Percentiles rank a stretch among this genome's conserved stretches.
These are phyloP conservation scores for Paradoxurus hermaphroditus DNA, from an alignment of 2,113 vertebrate genomes.

Conservation along the genomic window DNA sequence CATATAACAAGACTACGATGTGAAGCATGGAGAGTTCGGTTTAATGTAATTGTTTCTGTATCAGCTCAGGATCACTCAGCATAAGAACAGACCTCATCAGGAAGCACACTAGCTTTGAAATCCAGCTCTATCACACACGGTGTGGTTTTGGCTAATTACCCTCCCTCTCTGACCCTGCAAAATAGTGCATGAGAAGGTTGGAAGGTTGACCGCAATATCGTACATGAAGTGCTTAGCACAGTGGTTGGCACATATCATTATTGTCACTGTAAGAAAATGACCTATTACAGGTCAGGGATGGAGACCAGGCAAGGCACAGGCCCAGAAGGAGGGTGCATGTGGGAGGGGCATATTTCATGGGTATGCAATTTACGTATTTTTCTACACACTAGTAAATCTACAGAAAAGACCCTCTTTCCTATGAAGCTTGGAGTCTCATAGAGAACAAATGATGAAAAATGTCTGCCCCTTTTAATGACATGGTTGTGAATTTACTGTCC, in stretches of 20 bases:
- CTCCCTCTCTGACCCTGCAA: not conserved
- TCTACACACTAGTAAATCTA: not conserved
- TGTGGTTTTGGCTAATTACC: not conserved
- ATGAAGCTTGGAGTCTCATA: not conserved
- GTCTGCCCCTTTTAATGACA: not conserved
- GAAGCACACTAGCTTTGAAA: not conserved
- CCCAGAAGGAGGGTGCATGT: not conserved
- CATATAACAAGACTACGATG: not conserved
- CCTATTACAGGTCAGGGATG: not conserved
- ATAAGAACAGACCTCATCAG: not conserved
- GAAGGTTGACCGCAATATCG: not conserved
- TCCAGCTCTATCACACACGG: not conserved
- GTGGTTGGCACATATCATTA: not conserved
- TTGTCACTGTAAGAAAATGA: not conserved
- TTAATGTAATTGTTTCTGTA: not conserved
- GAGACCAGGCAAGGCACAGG: not conserved
- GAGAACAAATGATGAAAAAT: not conserved
- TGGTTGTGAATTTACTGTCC: not conserved
- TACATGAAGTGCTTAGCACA: not conserved
- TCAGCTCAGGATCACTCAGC: not conserved
- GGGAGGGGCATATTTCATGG: not conserved
- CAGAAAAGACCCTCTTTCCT: not conserved
- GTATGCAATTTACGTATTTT: not conserved
- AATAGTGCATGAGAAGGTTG: not conserved
- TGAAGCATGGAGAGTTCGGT: not conserved